Evolutionary conservation across 2,888 invertebrate species (phyloP).

Genomic region (Eupithecia insigniata): DNA sequence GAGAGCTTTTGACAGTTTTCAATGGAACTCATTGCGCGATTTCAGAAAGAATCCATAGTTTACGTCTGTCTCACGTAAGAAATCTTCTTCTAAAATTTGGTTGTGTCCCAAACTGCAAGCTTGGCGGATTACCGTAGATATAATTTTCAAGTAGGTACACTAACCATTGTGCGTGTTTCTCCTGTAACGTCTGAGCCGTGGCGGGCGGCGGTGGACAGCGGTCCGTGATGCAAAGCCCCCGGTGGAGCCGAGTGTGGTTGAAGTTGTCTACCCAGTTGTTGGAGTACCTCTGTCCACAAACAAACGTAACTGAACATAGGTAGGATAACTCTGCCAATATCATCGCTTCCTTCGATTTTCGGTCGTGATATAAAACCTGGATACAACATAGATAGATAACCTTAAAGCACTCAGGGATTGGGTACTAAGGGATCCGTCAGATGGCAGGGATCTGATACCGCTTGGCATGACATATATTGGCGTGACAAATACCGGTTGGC

Average conservation of each 20-base stretch:
- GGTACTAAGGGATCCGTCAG: not conserved
- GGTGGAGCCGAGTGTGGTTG: constrained; percentile 78
- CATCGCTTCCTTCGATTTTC: not conserved
- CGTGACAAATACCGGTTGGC: not conserved
- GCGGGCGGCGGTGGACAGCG: constrained; percentile 40
- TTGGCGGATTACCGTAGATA: not conserved
- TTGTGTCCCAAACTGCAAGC: not conserved
- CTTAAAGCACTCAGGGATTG: not conserved
- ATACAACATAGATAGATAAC: not conserved
- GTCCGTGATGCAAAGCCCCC: constrained; percentile 69
- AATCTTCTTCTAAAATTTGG: not conserved
- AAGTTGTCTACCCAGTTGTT: constrained; percentile 75
- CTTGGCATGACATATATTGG: not conserved
- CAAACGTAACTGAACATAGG: not conserved
- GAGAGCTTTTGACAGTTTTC: not conserved
- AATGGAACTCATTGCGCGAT: not conserved
- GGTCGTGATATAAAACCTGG: not conserved
- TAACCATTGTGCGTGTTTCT: constrained; percentile 36
- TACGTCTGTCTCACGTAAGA: no score
- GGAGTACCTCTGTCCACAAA: constrained; percentile 62
- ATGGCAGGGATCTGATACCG: not conserved
- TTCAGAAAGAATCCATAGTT: not conserved
- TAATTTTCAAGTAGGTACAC: not conserved
- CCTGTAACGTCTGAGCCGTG: constrained; percentile 24
- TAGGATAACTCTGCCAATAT: not conserved